These are phyloP conservation scores for Corythucha ciliata DNA, from an alignment of 2,888 invertebrate genomes.

Conservation along the genomic window DNA sequence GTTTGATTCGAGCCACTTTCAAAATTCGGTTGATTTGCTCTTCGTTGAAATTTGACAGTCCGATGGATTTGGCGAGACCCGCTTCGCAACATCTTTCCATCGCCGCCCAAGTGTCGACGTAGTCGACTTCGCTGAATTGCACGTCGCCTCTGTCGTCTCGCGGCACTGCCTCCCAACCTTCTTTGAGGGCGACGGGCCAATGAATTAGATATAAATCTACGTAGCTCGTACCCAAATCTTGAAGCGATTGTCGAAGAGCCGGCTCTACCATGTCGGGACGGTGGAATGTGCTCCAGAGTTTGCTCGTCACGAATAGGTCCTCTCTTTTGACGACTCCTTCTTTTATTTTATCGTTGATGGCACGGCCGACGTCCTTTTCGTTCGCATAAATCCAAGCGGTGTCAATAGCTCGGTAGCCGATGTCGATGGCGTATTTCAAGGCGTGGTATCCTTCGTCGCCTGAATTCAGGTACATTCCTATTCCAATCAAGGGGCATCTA, in stretches of 20 bases:
- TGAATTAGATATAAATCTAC: conserved; percentile 83
- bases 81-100: conserved; percentile 61
- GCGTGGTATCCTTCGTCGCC: conserved; percentile 56
- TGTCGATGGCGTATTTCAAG: conserved; percentile 60
- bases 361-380: conserved; percentile 59
- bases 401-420: conserved; percentile 69
- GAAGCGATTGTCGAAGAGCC: conserved; percentile 57
- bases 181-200: conserved; percentile 81
- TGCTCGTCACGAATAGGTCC: conserved; percentile 14
- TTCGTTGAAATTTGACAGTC: conserved; percentile 74
- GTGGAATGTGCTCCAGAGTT: conserved; percentile 77
- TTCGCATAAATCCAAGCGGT: conserved; percentile 60
- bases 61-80: conserved; percentile 62
- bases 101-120: conserved; percentile 63
- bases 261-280: conserved; percentile 62
- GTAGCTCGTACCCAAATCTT: conserved; percentile 63
- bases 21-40: conserved; percentile 61
- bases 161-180: conserved; percentile 55
- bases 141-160: conserved; percentile 49
- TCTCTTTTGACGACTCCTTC: conserved; percentile 39
- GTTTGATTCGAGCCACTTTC: conserved; percentile 50
- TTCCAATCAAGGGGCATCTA: no score
- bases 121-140: conserved; percentile 56
- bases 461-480: no score
- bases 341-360: conserved; percentile 51